phyloP scores from a whole-genome alignment of 2,888 invertebrate genomes.

The Anodontia alba region DNA sequence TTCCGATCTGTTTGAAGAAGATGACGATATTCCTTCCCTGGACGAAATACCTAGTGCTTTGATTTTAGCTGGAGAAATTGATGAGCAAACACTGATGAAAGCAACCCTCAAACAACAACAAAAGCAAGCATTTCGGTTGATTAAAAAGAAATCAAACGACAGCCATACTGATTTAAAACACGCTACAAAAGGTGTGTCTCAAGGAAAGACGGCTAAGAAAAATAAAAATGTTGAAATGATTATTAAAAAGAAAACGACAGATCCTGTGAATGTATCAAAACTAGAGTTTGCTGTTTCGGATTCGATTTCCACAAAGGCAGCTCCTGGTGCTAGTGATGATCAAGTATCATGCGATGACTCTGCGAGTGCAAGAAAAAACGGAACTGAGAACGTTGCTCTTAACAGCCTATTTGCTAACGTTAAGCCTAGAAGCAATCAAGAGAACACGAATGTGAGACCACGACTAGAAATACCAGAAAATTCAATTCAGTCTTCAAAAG shows the following conservation, averaged over 20 bases:
- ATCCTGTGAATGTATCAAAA: too few relatives aligned
- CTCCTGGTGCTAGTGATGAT: too few relatives aligned
- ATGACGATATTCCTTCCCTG: slow-evolving; percentile 29
- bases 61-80: slow-evolving; percentile 26
- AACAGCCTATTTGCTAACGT: too few relatives aligned
- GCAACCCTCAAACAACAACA: slow-evolving; percentile 21
- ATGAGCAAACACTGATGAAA: slow-evolving; percentile 23
- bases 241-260: not conserved
- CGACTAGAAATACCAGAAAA: too few relatives aligned
- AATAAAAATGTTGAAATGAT: not conserved
- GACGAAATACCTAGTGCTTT: slow-evolving; percentile 46
- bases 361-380: too few relatives aligned
- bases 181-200: not conserved
- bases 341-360: too few relatives aligned
- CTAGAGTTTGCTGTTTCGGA: too few relatives aligned
- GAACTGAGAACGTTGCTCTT: too few relatives aligned
- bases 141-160: not conserved
- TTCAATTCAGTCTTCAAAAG: too few relatives aligned
- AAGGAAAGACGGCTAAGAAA: not conserved
- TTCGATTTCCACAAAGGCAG: too few relatives aligned
- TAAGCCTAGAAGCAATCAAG: too few relatives aligned
- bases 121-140: not conserved
- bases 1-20: slow-evolving; percentile 21
- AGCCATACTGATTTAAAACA: not conserved
- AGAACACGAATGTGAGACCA: too few relatives aligned